Percentiles rank a stretch among this genome's conserved stretches.
Evolutionary conservation across 2,113 vertebrate species (phyloP).

Genomic region (Poeciliopsis retropinna): DNA sequence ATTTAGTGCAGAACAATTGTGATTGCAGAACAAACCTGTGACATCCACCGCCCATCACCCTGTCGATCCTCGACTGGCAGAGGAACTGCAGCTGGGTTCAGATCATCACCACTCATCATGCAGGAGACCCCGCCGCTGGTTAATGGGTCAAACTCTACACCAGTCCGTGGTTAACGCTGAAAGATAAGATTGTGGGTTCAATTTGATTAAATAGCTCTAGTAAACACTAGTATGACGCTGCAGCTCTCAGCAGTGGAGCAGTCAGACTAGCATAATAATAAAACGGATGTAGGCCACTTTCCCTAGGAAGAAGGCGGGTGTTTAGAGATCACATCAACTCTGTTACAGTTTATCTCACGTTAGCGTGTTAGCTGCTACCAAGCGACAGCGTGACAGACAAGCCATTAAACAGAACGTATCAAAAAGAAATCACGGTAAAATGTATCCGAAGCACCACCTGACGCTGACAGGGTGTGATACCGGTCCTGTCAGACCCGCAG

Average conservation of each 20-base stretch:
- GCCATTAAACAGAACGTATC: neutral
- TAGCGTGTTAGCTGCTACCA: constrained; percentile 49
- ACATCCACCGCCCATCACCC: constrained; percentile 95
- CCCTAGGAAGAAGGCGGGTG: constrained; percentile 5
- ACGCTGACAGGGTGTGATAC: constrained; percentile 10
- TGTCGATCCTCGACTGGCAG: constrained; percentile 87
- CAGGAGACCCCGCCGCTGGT: constrained; percentile 18
- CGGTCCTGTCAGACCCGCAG: constrained; percentile 8
- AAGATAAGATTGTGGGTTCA: neutral
- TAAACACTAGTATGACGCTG: constrained; percentile 6
- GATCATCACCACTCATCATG: constrained; percentile 89
- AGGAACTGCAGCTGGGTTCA: constrained; percentile 89
- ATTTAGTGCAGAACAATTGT: too few species aligned
- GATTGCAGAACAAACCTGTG: constrained; percentile 82
- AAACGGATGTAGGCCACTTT: constrained; percentile 43
- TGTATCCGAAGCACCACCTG: constrained; percentile 35
- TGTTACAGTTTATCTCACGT: constrained; percentile 19
- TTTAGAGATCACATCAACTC: constrained; percentile 32
- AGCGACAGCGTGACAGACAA: neutral
- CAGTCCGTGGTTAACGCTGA: neutral
- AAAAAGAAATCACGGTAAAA: neutral
- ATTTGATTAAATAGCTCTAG: constrained; percentile 1
- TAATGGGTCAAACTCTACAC: neutral
- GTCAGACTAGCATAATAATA: constrained; percentile 23
- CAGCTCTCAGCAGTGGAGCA: constrained; percentile 12